Percentiles rank a stretch among this genome's conserved stretches.
Conservation (phyloP, 1,140 invertebrate genomes). For the Aporrectodea caliginosa region DNA sequence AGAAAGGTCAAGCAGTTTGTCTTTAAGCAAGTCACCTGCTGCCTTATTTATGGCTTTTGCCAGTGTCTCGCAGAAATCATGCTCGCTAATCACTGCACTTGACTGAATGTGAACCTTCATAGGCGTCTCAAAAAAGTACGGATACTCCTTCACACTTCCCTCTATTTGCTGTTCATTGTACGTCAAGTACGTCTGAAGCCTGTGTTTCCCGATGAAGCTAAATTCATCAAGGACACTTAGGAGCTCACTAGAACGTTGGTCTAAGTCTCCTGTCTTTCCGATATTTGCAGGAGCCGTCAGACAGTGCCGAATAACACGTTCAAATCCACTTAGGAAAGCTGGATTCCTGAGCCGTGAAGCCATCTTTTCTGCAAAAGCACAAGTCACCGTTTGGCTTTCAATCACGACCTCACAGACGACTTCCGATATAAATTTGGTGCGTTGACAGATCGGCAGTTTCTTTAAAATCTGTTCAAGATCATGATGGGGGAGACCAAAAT, state of each 20-base stretch:
- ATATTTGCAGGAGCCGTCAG: neutral
- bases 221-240: neutral
- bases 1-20: neutral
- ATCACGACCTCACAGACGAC: neutral
- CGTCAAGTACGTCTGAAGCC: neutral
- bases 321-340: neutral
- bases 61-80: neutral
- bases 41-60: neutral
- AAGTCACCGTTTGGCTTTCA: neutral
- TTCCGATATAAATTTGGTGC: neutral
- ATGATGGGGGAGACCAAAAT: neutral
- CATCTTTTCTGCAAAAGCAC: neutral
- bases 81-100: neutral
- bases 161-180: neutral
- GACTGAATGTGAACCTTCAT: neutral
- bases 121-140: neutral
- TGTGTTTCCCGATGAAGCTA: neutral
- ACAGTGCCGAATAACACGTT: neutral
- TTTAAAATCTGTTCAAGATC: neutral
- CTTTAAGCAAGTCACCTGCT: neutral
- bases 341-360: neutral
- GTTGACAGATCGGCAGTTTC: neutral
- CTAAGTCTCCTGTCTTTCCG: neutral
- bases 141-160: neutral
- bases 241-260: neutral